A percentile compares a stretch with the other conserved stretches of the same genome.
Conservation (phyloP, 2,797 vertebrate species). For the Poecile montanus region DNA sequence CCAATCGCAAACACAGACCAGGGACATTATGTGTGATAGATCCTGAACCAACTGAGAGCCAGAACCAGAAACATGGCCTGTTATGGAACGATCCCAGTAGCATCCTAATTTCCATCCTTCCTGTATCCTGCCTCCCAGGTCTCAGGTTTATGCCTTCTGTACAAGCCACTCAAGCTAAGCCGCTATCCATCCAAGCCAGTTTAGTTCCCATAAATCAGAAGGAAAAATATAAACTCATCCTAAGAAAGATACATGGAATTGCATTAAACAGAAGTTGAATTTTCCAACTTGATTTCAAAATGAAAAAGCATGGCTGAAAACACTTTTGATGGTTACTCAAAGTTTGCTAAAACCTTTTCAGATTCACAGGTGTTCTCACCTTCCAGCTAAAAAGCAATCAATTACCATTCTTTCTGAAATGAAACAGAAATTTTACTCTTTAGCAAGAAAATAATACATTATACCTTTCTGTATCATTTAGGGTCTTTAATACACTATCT, state of each 20-base stretch:
- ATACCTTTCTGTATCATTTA: not conserved
- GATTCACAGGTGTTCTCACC: not conserved
- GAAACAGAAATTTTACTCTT: not conserved
- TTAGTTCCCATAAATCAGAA: not conserved
- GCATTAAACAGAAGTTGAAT: not conserved
- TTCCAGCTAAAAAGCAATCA: not conserved
- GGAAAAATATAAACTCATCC: not conserved
- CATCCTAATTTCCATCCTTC: too few relatives aligned
- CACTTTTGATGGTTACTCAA: not conserved
- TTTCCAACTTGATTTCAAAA: not conserved
- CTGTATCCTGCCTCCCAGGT: too few relatives aligned
- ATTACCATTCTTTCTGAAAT: not conserved
- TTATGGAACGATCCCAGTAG: too few relatives aligned
- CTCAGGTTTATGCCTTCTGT: too few relatives aligned
- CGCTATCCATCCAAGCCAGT: too few relatives aligned
- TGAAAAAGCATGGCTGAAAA: not conserved
- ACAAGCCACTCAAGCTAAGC: too few relatives aligned
- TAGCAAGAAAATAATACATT: not conserved
- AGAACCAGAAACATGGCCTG: too few relatives aligned
- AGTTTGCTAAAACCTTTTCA: not conserved
- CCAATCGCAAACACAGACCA: too few relatives aligned
- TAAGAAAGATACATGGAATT: not conserved
- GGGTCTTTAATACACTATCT: not conserved
- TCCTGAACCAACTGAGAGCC: too few relatives aligned
- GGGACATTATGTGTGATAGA: too few relatives aligned